A percentile compares a stretch with the other conserved stretches of the same genome.
Evolutionary conservation across 2,888 invertebrate species (phyloP).

Genomic region (Metacarcinus magister): DNA sequence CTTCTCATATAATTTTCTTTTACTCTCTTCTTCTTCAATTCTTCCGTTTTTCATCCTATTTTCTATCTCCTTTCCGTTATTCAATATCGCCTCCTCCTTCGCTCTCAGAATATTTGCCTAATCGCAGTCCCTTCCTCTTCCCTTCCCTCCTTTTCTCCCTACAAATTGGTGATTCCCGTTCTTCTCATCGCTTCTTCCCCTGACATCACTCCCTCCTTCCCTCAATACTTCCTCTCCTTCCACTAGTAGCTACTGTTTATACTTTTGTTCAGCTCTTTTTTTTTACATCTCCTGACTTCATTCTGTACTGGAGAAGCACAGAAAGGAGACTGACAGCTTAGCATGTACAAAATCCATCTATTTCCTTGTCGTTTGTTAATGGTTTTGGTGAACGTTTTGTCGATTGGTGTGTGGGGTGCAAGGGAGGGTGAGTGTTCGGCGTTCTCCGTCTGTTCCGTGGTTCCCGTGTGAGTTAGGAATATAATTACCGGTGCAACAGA

Average conservation of each 20-base stretch:
- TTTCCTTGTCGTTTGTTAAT: background rate
- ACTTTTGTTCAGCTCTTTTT: background rate
- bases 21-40: background rate
- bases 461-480: constrained; percentile 57
- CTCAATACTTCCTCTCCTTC: constrained; percentile 43
- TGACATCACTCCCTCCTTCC: constrained; percentile 32
- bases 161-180: background rate
- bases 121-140: background rate
- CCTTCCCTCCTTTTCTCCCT: background rate
- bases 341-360: background rate
- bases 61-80: background rate
- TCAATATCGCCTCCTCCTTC: background rate
- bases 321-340: background rate
- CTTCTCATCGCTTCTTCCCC: background rate
- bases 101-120: background rate
- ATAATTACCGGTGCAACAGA: constrained; percentile 73
- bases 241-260: background rate
- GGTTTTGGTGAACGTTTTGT: background rate
- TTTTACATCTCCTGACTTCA: background rate
- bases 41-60: background rate
- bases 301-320: background rate
- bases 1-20: background rate
- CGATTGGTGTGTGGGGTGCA: background rate
- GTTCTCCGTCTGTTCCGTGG: constrained; percentile 40
- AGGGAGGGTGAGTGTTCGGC: background rate